Conservation (phyloP, 1,140 invertebrate genomes). For the Atta cephalotes region DNA sequence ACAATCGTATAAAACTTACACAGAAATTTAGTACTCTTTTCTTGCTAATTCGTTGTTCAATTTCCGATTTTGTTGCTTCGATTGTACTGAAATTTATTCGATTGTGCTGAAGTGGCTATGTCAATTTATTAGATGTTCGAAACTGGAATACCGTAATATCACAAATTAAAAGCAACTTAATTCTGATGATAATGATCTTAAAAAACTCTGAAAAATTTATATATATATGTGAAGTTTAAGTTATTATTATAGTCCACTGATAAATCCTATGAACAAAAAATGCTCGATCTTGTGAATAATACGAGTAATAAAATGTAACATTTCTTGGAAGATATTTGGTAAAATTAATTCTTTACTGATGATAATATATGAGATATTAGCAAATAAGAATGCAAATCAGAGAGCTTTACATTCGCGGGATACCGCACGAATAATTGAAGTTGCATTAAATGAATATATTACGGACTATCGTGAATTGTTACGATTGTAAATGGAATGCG, state of each 20-base stretch:
- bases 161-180: too few relatives aligned
- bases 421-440: background rate
- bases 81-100: too few relatives aligned
- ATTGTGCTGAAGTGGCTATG: too few relatives aligned
- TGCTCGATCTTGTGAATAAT: background rate
- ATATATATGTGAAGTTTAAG: background rate
- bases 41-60: too few relatives aligned
- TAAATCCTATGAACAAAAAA: background rate
- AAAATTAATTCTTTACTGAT: background rate
- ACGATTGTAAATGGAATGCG: constrained; percentile 1
- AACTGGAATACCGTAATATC: too few relatives aligned
- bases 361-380: background rate
- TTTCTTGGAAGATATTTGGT: background rate
- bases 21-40: too few relatives aligned
- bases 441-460: constrained; percentile 6
- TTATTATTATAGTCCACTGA: background rate
- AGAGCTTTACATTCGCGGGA: background rate
- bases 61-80: too few relatives aligned
- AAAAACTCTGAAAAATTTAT: too few relatives aligned
- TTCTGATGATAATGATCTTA: too few relatives aligned
- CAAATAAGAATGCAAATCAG: background rate
- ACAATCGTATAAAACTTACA: too few relatives aligned
- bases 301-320: background rate
- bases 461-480: background rate
- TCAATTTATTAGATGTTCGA: too few relatives aligned